These are phyloP conservation scores for Bambusicola thoracicus DNA, from an alignment of 2,113 vertebrate genomes.

Conservation along the genomic window DNA sequence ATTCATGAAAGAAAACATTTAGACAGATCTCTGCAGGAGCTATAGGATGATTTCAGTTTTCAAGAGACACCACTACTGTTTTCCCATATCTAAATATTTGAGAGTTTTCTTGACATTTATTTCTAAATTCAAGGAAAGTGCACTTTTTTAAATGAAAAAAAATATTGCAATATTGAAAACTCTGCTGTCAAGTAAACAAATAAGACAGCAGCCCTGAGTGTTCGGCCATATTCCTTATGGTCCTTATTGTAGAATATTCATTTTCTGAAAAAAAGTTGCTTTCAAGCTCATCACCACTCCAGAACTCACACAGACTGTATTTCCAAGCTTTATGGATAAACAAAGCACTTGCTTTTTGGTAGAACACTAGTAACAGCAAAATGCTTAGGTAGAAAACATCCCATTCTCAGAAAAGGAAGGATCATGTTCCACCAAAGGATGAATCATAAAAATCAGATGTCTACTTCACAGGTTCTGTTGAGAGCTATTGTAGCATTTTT, in stretches of 20 bases:
- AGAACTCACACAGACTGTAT: neutral
- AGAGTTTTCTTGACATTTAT: neutral
- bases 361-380: accelerated
- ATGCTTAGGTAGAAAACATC: neutral
- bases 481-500: neutral
- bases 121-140: neutral
- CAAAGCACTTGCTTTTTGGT: neutral
- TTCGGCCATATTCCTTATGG: neutral
- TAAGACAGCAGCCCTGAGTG: neutral
- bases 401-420: neutral
- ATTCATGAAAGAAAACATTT: neutral
- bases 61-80: neutral
- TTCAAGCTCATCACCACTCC: neutral
- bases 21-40: neutral
- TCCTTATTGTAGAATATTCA: neutral
- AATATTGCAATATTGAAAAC: neutral
- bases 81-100: neutral
- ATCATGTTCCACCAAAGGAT: accelerated
- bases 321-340: neutral
- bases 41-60: neutral
- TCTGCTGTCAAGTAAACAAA: neutral
- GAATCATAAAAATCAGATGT: neutral
- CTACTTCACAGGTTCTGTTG: too few relatives aligned
- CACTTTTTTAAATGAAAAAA: neutral
- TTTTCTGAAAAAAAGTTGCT: neutral